These are phyloP conservation scores for Sepioteuthis lessoniana DNA, from an alignment of 2,888 invertebrate species.

Conservation along the genomic window DNA sequence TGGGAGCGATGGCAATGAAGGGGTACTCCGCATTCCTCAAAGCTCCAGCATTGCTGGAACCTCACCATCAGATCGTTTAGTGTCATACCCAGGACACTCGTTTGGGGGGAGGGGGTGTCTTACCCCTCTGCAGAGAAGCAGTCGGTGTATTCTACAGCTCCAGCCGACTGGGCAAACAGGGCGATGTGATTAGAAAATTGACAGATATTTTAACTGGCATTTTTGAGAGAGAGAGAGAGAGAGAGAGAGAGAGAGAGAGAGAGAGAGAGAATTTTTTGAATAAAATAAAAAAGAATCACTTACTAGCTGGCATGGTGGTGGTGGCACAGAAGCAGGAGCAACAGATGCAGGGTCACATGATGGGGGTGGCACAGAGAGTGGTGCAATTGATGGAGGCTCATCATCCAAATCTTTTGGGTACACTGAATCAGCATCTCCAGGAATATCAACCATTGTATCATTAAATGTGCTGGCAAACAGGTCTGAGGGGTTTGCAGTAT, in stretches of 20 bases:
- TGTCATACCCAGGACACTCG: too few relatives aligned
- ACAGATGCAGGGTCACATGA: constrained; percentile 66
- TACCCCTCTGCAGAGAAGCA: too few relatives aligned
- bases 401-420: constrained; percentile 61
- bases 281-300: not conserved
- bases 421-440: constrained; percentile 63
- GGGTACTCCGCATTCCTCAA: too few relatives aligned
- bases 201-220: too few relatives aligned
- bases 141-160: too few relatives aligned
- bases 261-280: not conserved
- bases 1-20: too few relatives aligned
- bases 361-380: constrained; percentile 67
- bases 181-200: too few relatives aligned
- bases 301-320: constrained; percentile 51
- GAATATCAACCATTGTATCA: constrained; percentile 64
- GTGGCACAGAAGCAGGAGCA: constrained; percentile 64
- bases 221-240: not conserved
- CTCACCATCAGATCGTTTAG: too few relatives aligned
- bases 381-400: constrained; percentile 69
- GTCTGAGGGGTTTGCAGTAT: constrained; percentile 58
- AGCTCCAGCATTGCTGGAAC: too few relatives aligned
- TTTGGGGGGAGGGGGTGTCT: too few relatives aligned
- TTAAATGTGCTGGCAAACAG: constrained; percentile 63
- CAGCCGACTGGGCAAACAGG: too few relatives aligned
- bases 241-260: not conserved